Evolutionary conservation across 2,797 vertebrate species (phyloP), one percentile per base, ranked within the genome.

Genomic region (Odontamblyopus lacepedii): DNA sequence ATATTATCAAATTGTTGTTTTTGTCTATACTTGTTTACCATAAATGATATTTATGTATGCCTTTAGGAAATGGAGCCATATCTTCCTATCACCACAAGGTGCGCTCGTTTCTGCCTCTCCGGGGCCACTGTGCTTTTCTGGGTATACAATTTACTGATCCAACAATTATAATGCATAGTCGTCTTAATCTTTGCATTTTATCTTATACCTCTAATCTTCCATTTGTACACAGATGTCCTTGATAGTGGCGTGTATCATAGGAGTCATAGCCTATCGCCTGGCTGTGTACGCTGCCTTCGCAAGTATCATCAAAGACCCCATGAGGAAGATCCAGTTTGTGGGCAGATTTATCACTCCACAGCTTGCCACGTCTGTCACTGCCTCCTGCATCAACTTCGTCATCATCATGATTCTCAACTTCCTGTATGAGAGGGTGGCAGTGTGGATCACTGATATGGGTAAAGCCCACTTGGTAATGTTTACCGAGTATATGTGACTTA

Each of bases 391-490:
- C 91, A 99, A 99, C 85, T 99, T 99, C 60, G 86, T 98, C 77
- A 95, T 98, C 93, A 99, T 99, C 93, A 96, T 99, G 96, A 94
- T 98, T 75, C 94, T 99, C 68, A 99, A 99, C 88, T 94, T 97
- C 89, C 91, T 99, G 76, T 99, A 99, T 68, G 98, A 99, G 89
- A 95, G 85, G 50, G 96, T 99, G 83, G 98, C 98, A 71, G 83
- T 96, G 81, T 98, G 96, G 96, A 98, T 99, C 83, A 99, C 98
- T 66, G 97, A 99, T 78, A 95, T 98, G 96, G 98, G 98, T 99
- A 90, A 96, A 95, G 67, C 35, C 64, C n/a, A 8, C 4, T 41
- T 13, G 12, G 2, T 38, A 12, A 3, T 30, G 15, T 30, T 16
- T 16, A 11, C 15, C 9, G 6, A 35, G 32, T 3, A 16, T 55